Percentiles rank a stretch among this genome's conserved stretches.
These are phyloP conservation scores for Montipora capitata DNA, from an alignment of 92 coral and sea anemone species.

Conservation along the genomic window DNA sequence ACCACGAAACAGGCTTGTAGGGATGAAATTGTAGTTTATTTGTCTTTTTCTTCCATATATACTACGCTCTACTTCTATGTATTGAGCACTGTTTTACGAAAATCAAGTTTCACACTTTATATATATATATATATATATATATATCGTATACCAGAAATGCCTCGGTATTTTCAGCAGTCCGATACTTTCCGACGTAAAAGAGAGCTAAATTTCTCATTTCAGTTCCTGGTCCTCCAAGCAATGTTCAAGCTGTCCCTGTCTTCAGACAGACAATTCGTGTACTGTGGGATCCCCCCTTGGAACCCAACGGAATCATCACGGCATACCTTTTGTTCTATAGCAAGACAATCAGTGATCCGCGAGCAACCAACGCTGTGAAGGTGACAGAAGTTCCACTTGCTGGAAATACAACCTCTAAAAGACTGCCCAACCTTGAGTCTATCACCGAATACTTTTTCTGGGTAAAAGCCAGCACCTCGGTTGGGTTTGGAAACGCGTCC, in stretches of 20 bases:
- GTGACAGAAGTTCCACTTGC: constrained; percentile 31
- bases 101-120: too few species aligned
- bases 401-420: constrained; percentile 78
- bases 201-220: constrained; percentile 6
- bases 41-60: too few species aligned
- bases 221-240: constrained; percentile 96
- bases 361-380: constrained; percentile 42
- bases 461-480: constrained; percentile 90
- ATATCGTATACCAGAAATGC: not conserved
- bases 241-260: constrained; percentile 88
- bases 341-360: constrained; percentile 43
- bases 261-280: constrained; percentile 86
- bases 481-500: constrained; percentile 88
- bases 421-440: constrained; percentile 71
- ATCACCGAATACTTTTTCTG: constrained; percentile 88
- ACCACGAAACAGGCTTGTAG: too few species aligned
- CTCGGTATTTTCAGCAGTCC: too few species aligned
- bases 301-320: constrained; percentile 94
- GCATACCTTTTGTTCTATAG: constrained; percentile 83
- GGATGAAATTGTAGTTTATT: too few species aligned
- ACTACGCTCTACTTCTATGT: too few species aligned
- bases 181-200: too few species aligned
- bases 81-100: too few species aligned
- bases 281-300: constrained; percentile 89
- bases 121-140: too few species aligned